Percentiles rank a stretch among this genome's conserved stretches.
Conservation (phyloP, 1,140 invertebrate species). For the Drosophila ambigua region DNA sequence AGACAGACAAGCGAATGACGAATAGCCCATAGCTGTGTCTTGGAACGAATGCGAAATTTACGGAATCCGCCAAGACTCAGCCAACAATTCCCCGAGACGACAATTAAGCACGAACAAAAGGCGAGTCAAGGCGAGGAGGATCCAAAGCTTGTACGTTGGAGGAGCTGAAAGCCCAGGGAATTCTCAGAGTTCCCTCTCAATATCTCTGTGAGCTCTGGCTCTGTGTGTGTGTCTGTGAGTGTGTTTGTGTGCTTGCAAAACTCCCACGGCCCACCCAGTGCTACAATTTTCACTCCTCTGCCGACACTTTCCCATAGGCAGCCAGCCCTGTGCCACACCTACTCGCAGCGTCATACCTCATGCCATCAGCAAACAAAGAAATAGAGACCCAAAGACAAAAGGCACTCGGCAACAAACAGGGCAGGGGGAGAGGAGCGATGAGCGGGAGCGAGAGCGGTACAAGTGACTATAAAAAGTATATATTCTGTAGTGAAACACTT, state of each 20-base stretch:
- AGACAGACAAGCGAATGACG: conserved; percentile 80
- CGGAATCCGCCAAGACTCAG: conserved; percentile 72
- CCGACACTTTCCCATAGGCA: conserved; percentile 67
- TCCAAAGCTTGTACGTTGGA: conserved; percentile 18
- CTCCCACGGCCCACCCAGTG: conserved; percentile 81
- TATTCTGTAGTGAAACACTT: conserved; percentile 77
- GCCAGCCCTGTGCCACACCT: conserved; percentile 44
- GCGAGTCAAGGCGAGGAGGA: conserved; percentile 23
- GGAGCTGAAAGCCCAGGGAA: conserved; percentile 23
- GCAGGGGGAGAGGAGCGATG: conserved; percentile 12
- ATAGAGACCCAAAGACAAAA: conserved; percentile 65
- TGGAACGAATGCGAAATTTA: conserved; percentile 80
- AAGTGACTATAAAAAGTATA: conserved; percentile 64
- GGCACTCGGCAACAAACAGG: conserved; percentile 55
- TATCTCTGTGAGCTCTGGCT: background rate
- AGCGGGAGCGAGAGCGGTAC: background rate
- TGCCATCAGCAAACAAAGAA: conserved; percentile 58
- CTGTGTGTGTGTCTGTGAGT: conserved; percentile 3
- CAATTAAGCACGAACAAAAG: conserved; percentile 80
- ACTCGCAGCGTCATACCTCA: conserved; percentile 8
- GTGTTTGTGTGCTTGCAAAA: conserved; percentile 25
- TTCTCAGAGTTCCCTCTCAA: conserved; percentile 12
- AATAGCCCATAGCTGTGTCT: conserved; percentile 73
- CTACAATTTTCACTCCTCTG: conserved; percentile 74
- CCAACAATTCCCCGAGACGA: conserved; percentile 76